Base-by-base conservation (phyloP, 2,888 invertebrate species). In the Bruchidius siliquastri region DNA sequence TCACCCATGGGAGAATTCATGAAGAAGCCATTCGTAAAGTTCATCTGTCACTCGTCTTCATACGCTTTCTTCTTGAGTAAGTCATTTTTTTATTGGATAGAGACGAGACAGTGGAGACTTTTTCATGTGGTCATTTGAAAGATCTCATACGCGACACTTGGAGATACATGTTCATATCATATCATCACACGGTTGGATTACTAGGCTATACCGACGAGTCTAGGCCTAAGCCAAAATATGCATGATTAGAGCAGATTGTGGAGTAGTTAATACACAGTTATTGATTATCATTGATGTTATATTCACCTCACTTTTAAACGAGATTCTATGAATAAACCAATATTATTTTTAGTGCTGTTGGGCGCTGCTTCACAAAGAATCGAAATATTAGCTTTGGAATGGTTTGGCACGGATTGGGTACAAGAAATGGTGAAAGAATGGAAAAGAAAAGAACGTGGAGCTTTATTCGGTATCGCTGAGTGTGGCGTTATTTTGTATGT, bases 21-120 rank as follows among this genome's bases (percentile, higher is more conserved):
- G 93, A 94, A 96, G 84, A 98, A 98, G 85, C 99, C 99, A 0
- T 99, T 99, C 87, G 97, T 99, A 82, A 99, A 99, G 87, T 99
- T 99, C 88, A 97, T 99, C 81, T 96, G 96, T 80, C 97, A 99
- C 85, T 98, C 98, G 68, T 93, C 97, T 3, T 98, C 98, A 0
- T 99, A 99, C 84, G 94, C 96, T 85, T 92, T 96, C 81, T 99
- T 99, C 86, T 88, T 99, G 70, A 93, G 99, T 99, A 88, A 93
- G 96, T 49, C 49, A 49, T 49, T 13, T 8, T 13, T 49, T 26
- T 4, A 26, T 8, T 26, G 91, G n/a, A n/a, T n/a, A n/a, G n/a
- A n/a, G n/a, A n/a, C n/a, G n/a, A n/a, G n/a, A n/a, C n/a, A n/a
- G n/a, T n/a, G n/a, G n/a, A n/a, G n/a, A n/a, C n/a, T n/a, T n/a